A percentile compares a stretch with the other conserved stretches of the same genome.
Evolutionary conservation across 2,888 invertebrate genomes (phyloP).

Genomic region (Andrena trimmerana): DNA sequence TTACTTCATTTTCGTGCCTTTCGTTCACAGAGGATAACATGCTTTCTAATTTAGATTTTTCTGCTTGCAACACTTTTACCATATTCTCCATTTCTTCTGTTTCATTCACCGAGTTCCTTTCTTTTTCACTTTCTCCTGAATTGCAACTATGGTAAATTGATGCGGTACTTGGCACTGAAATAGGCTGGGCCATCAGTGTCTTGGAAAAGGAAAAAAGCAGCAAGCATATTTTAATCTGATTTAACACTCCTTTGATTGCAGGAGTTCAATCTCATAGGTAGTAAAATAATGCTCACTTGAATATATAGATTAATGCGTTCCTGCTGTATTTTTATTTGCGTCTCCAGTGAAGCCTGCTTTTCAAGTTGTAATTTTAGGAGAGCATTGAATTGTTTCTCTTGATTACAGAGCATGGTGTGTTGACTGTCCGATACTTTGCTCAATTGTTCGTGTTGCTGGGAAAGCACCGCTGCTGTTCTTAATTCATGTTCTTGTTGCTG

Average conservation of each 20-base stretch:
- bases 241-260: not conserved
- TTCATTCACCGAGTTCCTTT: constrained; percentile 50
- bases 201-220: constrained; percentile 51
- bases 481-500: constrained; percentile 81
- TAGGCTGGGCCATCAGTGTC: constrained; percentile 78
- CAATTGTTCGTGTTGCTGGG: constrained; percentile 79
- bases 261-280: not conserved
- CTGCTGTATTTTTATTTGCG: constrained; percentile 81
- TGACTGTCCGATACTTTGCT: constrained; percentile 75
- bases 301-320: constrained; percentile 80
- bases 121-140: constrained; percentile 32
- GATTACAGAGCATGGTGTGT: constrained; percentile 73
- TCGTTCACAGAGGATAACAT: constrained; percentile 77
- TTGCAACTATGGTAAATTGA: constrained; percentile 36
- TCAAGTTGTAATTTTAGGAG: constrained; percentile 79
- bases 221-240: constrained; percentile 9
- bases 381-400: constrained; percentile 79
- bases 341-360: constrained; percentile 77
- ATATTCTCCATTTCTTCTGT: constrained; percentile 69
- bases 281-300: constrained; percentile 70
- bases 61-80: constrained; percentile 75
- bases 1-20: constrained; percentile 80
- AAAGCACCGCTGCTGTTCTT: constrained; percentile 75
- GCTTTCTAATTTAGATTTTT: constrained; percentile 79
- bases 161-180: constrained; percentile 57